A percentile compares a stretch with the other conserved stretches of the same genome.
Evolutionary conservation across 2,797 vertebrate genomes (phyloP).

Genomic region (Molossus molossus): DNA sequence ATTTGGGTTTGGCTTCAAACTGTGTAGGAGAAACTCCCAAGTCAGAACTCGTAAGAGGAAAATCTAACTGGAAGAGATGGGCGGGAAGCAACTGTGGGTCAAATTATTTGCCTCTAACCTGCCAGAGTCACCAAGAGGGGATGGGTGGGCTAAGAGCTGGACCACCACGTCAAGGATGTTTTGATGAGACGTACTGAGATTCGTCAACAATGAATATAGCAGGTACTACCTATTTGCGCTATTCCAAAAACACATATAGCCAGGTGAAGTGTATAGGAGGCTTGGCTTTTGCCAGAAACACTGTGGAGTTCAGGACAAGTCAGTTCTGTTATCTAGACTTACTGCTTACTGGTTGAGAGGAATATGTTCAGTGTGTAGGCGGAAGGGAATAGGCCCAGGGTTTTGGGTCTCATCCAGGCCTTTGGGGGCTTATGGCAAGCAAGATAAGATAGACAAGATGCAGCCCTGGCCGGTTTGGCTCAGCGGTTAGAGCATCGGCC

Average conservation of each 20-base stretch:
- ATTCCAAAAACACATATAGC: background rate
- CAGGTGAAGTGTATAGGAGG: background rate
- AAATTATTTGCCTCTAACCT: background rate
- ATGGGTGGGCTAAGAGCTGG: background rate
- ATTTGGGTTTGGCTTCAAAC: background rate
- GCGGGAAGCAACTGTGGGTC: background rate
- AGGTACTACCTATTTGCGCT: background rate
- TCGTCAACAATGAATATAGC: background rate
- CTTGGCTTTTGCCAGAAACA: background rate
- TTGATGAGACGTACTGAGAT: background rate
- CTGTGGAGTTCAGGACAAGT: background rate
- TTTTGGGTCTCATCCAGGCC: background rate
- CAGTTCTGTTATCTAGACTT: background rate
- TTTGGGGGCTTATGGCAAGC: background rate
- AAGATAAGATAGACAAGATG: background rate
- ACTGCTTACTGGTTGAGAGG: background rate
- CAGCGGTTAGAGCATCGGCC: too few species aligned
- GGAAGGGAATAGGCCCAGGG: background rate
- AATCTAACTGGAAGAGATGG: background rate
- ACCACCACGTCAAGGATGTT: background rate
- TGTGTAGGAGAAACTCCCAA: background rate
- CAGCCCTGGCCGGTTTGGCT: background rate
- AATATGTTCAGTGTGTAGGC: background rate
- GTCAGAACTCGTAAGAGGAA: background rate
- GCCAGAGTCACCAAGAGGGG: background rate